Evolutionary conservation across 1,140 invertebrate genomes (phyloP).

Genomic region (Telenomus remus): DNA sequence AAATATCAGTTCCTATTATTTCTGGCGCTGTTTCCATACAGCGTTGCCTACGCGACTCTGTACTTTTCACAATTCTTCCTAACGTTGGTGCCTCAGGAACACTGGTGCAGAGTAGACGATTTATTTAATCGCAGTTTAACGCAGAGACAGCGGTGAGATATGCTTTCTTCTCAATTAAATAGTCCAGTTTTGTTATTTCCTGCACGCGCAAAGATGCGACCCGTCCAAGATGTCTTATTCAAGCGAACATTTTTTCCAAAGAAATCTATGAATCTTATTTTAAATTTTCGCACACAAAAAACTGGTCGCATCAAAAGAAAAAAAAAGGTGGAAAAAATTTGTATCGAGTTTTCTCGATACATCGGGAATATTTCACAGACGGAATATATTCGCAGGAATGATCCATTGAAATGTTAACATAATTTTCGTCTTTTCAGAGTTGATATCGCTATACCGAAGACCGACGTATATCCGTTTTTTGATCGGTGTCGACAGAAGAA

Average conservation of each 20-base stretch:
- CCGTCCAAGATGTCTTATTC: too few relatives aligned
- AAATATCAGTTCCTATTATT: conserved; percentile 76
- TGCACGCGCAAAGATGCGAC: not conserved
- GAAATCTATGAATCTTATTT: too few relatives aligned
- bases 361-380: too few relatives aligned
- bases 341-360: too few relatives aligned
- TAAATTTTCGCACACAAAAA: too few relatives aligned
- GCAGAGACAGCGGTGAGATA: conserved; percentile 62
- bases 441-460: conserved; percentile 60
- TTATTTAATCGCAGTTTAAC: conserved; percentile 60
- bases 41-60: conserved; percentile 66
- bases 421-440: conserved; percentile 58
- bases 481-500: conserved; percentile 67
- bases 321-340: not conserved
- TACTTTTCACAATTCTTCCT: conserved; percentile 74
- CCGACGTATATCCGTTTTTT: conserved; percentile 66
- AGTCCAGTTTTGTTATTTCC: not conserved
- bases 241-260: too few relatives aligned
- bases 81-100: conserved; percentile 70
- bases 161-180: conserved; percentile 6
- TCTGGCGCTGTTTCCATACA: conserved; percentile 68
- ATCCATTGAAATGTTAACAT: conserved; percentile 10
- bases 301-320: conserved; percentile 1
- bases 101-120: conserved; percentile 71
- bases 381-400: not conserved